phyloP scores from a whole-genome alignment of 2,888 invertebrate species.

The Petrophora chlorosata region DNA sequence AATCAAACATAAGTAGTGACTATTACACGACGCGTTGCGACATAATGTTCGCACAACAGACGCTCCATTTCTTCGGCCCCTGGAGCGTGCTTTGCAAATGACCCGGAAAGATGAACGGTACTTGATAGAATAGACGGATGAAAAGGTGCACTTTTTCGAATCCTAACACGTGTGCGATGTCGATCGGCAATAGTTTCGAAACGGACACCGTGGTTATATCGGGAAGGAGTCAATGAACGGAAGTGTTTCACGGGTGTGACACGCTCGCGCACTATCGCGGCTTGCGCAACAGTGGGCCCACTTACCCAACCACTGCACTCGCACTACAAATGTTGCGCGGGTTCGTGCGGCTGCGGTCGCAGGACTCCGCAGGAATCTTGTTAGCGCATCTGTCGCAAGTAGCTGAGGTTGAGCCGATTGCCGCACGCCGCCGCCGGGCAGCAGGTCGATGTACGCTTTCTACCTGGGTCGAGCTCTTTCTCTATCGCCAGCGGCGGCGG shows the following conservation, averaged over 20 bases:
- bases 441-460: conserved; percentile 72
- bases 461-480: conserved; percentile 60
- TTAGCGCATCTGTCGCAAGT: conserved; percentile 63
- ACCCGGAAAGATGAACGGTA: conserved; percentile 61
- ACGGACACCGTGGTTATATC: conserved; percentile 73
- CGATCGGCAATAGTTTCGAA: conserved; percentile 70
- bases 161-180: conserved; percentile 58
- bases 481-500: conserved; percentile 44
- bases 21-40: conserved; percentile 50
- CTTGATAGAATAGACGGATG: conserved; percentile 29
- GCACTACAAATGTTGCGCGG: conserved; percentile 48
- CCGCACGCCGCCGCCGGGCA: conserved; percentile 26
- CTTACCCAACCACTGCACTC: conserved; percentile 69
- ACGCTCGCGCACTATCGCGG: conserved; percentile 73
- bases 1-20: conserved; percentile 35
- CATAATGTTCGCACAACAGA: conserved; percentile 43
- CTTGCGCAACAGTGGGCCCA: conserved; percentile 71
- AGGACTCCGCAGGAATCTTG: conserved; percentile 60
- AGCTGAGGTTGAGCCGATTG: conserved; percentile 51
- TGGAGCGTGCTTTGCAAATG: conserved; percentile 56
- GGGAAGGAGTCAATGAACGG: conserved; percentile 83
- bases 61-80: conserved; percentile 38
- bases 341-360: conserved; percentile 55
- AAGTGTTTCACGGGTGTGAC: conserved; percentile 81
- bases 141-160: conserved; percentile 39